These are phyloP conservation scores for Leiothrix lutea DNA, from an alignment of 2,113 vertebrate species.

Conservation along the genomic window DNA sequence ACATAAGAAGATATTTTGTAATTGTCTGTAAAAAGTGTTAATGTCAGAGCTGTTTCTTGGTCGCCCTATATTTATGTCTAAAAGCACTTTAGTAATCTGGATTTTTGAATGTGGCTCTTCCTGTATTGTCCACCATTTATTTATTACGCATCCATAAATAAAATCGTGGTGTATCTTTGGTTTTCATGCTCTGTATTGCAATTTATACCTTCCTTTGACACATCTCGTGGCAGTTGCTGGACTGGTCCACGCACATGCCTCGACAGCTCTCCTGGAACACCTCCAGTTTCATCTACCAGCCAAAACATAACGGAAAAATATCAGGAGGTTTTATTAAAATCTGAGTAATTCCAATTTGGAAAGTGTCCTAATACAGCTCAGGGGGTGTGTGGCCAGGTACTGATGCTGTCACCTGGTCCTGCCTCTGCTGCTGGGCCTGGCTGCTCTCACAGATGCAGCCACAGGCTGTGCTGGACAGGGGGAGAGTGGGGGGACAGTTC, in stretches of 20 bases:
- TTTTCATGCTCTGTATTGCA: background rate
- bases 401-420: background rate
- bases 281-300: constrained; percentile 23
- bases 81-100: constrained; percentile 68
- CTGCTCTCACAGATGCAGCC: background rate
- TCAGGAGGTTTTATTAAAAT: constrained; percentile 54
- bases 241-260: rapidly evolving
- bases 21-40: constrained; percentile 55
- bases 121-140: constrained; percentile 62
- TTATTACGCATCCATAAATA: constrained; percentile 76
- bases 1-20: constrained; percentile 36
- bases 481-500: background rate
- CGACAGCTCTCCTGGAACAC: constrained; percentile 20
- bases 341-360: constrained; percentile 64
- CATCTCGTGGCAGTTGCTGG: rapidly evolving
- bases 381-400: background rate
- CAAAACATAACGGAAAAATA: constrained; percentile 39
- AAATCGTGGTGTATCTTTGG: constrained; percentile 57
- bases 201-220: background rate
- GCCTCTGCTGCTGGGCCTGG: background rate
- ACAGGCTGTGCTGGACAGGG: background rate
- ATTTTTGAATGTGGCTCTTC: constrained; percentile 67
- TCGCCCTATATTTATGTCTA: constrained; percentile 64
- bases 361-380: constrained; percentile 28
- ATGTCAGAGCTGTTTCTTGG: constrained; percentile 30